A percentile compares a stretch with the other conserved stretches of the same genome.
phyloP scores from a whole-genome alignment of 2,888 invertebrate genomes.

The Cataglyphis cursor region DNA sequence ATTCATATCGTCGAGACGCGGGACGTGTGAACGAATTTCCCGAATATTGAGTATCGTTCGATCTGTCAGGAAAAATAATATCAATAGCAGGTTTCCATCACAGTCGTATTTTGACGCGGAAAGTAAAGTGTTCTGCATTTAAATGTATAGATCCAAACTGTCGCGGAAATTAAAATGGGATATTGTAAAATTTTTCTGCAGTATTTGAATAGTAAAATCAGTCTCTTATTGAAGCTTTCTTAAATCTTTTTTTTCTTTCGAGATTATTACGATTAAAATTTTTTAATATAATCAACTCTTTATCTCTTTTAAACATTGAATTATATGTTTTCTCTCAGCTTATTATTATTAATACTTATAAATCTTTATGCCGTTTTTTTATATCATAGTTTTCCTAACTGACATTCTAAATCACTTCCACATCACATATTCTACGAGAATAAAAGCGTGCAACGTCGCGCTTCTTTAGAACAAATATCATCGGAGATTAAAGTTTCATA shows the following conservation, averaged over 20 bases:
- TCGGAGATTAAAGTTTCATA: neutral
- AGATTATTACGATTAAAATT: conserved; percentile 18
- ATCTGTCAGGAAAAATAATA: conserved; percentile 28
- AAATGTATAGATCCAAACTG: conserved; percentile 16
- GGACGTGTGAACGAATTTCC: neutral
- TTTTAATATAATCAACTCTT: conserved; percentile 2
- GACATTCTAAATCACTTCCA: neutral
- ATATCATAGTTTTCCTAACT: neutral
- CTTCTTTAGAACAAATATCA: neutral
- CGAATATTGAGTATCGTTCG: conserved; percentile 38
- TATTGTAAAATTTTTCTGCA: conserved; percentile 29
- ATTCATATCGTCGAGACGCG: conserved; percentile 20
- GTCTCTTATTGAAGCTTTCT: neutral
- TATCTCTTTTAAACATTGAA: conserved; percentile 11
- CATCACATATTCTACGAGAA: neutral
- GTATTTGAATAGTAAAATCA: neutral
- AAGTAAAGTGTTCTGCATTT: conserved; percentile 23
- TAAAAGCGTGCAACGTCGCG: neutral
- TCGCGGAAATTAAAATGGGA: conserved; percentile 33
- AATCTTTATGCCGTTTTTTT: neutral
- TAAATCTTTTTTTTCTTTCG: neutral
- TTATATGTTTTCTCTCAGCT: neutral
- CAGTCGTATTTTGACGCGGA: conserved; percentile 26
- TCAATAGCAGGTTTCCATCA: conserved; percentile 14
- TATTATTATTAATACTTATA: conserved; percentile 22